Conservation (phyloP, 2,113 vertebrate genomes). For the Gallinago jamesoni region DNA sequence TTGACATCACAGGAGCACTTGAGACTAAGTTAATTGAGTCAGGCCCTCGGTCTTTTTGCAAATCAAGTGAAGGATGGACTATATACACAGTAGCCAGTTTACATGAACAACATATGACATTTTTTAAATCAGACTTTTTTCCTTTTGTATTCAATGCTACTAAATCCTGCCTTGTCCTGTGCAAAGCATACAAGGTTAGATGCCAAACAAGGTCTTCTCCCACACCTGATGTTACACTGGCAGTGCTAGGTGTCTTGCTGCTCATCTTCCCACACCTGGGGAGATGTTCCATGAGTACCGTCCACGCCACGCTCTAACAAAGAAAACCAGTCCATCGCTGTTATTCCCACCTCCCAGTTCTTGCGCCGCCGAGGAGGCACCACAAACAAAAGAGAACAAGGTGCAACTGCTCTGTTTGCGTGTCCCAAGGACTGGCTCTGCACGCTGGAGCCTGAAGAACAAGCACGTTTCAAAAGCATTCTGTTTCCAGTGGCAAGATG, state of each 20-base stretch:
- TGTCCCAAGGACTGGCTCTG: background rate
- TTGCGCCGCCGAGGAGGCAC: background rate
- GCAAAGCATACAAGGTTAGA: background rate
- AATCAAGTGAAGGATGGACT: background rate
- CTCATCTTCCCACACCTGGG: background rate
- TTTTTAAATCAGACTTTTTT: background rate
- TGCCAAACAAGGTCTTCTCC: background rate
- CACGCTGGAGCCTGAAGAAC: background rate
- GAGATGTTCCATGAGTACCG: background rate
- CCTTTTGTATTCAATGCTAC: background rate
- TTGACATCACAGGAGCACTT: background rate
- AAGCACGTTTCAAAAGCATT: constrained; percentile 17
- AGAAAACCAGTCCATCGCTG: background rate
- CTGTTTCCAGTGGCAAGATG: constrained; percentile 49
- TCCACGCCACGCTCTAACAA: background rate
- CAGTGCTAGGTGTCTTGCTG: background rate
- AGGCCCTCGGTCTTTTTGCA: background rate
- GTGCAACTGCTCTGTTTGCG: background rate
- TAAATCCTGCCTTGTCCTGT: background rate
- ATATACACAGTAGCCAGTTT: background rate
- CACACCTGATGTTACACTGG: background rate
- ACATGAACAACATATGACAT: background rate
- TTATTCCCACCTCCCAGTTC: background rate
- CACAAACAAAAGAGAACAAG: background rate
- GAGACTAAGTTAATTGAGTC: background rate